phyloP scores from a whole-genome alignment of 2,888 invertebrate species.

The Conomelus anceps region DNA sequence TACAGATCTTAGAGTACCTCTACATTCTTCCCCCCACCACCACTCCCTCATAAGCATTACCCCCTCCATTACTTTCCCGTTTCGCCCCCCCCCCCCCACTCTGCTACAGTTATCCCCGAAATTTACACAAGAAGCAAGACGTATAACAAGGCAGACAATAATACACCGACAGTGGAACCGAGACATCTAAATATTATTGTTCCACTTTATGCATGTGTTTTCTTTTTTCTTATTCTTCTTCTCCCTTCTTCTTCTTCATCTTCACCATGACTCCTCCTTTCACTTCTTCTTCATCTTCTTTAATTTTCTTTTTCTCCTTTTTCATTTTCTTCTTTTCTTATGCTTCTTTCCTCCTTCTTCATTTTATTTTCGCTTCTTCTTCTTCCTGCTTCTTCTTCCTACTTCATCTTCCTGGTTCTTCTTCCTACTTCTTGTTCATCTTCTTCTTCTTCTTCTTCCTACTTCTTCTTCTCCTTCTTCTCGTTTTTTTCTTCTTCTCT shows the following conservation, averaged over 20 bases:
- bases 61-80: too few species aligned
- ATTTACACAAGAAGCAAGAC: not conserved
- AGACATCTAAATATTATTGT: conserved; percentile 17
- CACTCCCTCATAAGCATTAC: too few species aligned
- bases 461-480: too few species aligned
- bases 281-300: not conserved
- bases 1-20: conserved; percentile 3
- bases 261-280: not conserved
- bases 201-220: conserved; percentile 20
- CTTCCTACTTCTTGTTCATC: not conserved
- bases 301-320: not conserved
- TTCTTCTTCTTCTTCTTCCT: not conserved
- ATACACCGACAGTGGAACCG: not conserved
- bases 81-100: not conserved
- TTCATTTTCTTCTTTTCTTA: not conserved
- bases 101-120: not conserved
- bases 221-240: not conserved
- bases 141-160: not conserved
- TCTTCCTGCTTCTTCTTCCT: not conserved
- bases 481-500: not conserved
- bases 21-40: not conserved
- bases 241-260: not conserved
- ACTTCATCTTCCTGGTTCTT: not conserved
- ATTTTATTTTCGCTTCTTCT: not conserved
- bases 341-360: not conserved